These are phyloP conservation scores for Callipepla californica DNA, from an alignment of 2,113 vertebrate genomes.

Conservation along the genomic window DNA sequence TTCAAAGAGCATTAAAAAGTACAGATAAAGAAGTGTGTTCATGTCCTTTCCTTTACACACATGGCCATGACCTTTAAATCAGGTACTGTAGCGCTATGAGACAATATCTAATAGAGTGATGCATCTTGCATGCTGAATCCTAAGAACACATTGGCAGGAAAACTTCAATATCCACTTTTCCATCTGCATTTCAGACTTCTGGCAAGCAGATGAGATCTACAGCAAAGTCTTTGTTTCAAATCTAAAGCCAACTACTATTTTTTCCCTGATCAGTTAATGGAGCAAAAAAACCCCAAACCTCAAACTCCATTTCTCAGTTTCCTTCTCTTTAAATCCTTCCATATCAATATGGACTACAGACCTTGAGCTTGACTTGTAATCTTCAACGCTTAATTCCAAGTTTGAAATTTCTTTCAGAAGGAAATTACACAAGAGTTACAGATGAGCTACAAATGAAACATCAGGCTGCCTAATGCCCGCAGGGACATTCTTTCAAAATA, in stretches of 20 bases:
- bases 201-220: constrained; percentile 55
- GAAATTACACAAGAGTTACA: constrained; percentile 27
- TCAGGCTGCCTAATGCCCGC: constrained; percentile 29
- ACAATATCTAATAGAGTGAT: neutral
- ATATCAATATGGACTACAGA: neutral
- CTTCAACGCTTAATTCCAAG: constrained; percentile 55
- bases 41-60: neutral
- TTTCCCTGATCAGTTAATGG: neutral
- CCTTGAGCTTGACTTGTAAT: constrained; percentile 25
- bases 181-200: constrained; percentile 55
- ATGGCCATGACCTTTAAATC: neutral
- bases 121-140: neutral
- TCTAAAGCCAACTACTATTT: constrained; percentile 43
- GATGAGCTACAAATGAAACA: constrained; percentile 41
- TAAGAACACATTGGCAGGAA: constrained; percentile 34
- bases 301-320: neutral
- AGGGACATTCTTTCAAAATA: constrained; percentile 37
- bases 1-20: neutral
- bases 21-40: too few relatives aligned
- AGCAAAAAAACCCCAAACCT: neutral
- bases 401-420: constrained; percentile 51
- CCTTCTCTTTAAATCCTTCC: constrained; percentile 30
- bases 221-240: constrained; percentile 34
- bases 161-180: constrained; percentile 59
- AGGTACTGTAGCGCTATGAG: neutral